Conservation (phyloP, 1,140 invertebrate species). For the Cyrtorhinus lividipennis region DNA sequence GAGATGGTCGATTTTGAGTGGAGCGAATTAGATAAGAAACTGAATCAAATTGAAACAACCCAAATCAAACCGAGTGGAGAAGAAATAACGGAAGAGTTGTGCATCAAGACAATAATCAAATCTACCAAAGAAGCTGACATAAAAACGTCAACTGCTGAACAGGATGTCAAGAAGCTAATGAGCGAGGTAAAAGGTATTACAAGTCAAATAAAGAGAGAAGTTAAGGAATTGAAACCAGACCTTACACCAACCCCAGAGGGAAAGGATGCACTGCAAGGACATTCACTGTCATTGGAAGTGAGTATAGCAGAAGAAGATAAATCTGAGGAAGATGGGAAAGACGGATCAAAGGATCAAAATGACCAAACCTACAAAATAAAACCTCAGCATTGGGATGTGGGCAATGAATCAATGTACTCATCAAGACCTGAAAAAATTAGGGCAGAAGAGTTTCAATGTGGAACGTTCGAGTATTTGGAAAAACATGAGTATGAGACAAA, state of each 20-base stretch:
- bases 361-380: too few relatives aligned
- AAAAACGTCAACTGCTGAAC: constrained; percentile 24
- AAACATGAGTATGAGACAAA: too few relatives aligned
- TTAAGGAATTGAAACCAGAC: constrained; percentile 37
- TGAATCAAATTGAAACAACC: not conserved
- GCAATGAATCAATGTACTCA: too few relatives aligned
- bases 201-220: constrained; percentile 35
- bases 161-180: constrained; percentile 33
- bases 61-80: not conserved
- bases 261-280: constrained; percentile 19
- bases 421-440: too few relatives aligned
- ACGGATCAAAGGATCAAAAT: too few relatives aligned
- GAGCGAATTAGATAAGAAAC: constrained; percentile 8
- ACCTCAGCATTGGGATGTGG: too few relatives aligned
- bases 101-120: constrained; percentile 14
- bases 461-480: too few relatives aligned
- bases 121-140: constrained; percentile 16
- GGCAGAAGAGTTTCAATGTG: too few relatives aligned
- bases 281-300: constrained; percentile 9
- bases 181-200: constrained; percentile 36
- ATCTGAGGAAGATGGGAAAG: constrained; percentile 5
- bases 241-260: constrained; percentile 37
- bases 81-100: constrained; percentile 12
- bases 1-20: constrained; percentile 21
- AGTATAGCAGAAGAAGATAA: constrained; percentile 17